Percentiles rank a stretch among this genome's conserved stretches.
Conservation (phyloP, 2,888 invertebrate genomes). For the Lithophane leautieri region DNA sequence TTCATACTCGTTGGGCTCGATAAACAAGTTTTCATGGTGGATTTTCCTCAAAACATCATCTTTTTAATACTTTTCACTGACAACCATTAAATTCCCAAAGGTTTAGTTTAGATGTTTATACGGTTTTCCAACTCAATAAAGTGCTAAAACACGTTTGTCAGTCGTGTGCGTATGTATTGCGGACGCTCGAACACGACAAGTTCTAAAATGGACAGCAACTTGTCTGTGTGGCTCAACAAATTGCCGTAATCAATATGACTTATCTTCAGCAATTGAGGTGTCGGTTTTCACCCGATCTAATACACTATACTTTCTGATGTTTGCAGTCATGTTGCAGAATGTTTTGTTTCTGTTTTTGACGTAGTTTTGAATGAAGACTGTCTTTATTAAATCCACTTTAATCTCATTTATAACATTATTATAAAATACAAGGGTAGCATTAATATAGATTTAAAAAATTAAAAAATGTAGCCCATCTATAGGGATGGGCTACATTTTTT, state of each 20-base stretch:
- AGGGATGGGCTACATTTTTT: background rate
- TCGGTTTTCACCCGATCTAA: slow-evolving; percentile 62
- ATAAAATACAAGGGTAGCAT: too few species aligned
- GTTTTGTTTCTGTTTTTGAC: slow-evolving; percentile 27
- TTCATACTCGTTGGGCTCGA: slow-evolving; percentile 44
- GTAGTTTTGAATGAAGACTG: background rate
- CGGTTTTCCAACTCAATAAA: slow-evolving; percentile 50
- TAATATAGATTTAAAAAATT: too few species aligned
- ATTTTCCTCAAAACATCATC: slow-evolving; percentile 16
- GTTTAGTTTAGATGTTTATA: slow-evolving; percentile 39
- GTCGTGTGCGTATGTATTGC: slow-evolving; percentile 34
- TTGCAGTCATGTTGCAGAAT: slow-evolving; percentile 32
- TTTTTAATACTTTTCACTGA: slow-evolving; percentile 28
- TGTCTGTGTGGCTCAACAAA: slow-evolving; percentile 65
- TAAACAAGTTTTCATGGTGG: slow-evolving; percentile 11
- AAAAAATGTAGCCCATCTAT: too few species aligned
- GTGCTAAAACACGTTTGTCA: slow-evolving; percentile 48
- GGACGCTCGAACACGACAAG: slow-evolving; percentile 46
- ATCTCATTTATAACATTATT: background rate
- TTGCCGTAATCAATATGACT: slow-evolving; percentile 70
- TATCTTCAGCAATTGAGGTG: slow-evolving; percentile 66
- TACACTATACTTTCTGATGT: slow-evolving; percentile 63
- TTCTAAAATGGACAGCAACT: slow-evolving; percentile 61
- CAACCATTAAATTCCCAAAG: slow-evolving; percentile 35
- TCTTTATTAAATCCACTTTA: background rate